phyloP scores from a whole-genome alignment of 2,113 vertebrate genomes.

The Amblyopsis rosae region DNA sequence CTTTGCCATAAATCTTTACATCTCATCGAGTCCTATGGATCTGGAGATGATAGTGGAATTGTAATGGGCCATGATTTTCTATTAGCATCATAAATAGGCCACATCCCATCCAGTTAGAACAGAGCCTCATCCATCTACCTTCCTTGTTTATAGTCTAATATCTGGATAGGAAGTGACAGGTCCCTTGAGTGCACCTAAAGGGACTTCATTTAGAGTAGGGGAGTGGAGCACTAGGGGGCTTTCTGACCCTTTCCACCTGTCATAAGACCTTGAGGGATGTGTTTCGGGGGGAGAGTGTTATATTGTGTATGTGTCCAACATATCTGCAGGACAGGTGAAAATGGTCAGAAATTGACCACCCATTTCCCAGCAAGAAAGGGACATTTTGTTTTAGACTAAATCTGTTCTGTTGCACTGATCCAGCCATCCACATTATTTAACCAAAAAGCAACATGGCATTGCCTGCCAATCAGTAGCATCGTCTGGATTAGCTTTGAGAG shows the following conservation, averaged over 20 bases:
- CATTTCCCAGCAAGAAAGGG: too few relatives aligned
- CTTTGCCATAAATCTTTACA: conserved; percentile 50
- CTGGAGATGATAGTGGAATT: conserved; percentile 39
- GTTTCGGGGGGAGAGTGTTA: background rate
- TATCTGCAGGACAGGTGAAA: conserved; percentile 28
- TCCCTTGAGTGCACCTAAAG: conserved; percentile 57
- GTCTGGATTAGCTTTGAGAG: too few relatives aligned
- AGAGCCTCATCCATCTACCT: conserved; percentile 47
- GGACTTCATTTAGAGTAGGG: conserved; percentile 53
- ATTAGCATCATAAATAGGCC: conserved; percentile 56
- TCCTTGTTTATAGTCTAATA: conserved; percentile 45
- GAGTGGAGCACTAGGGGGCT: conserved; percentile 35
- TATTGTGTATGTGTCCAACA: conserved; percentile 26
- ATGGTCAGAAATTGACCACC: conserved; percentile 12
- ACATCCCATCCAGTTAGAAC: conserved; percentile 41
- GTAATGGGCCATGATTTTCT: conserved; percentile 48
- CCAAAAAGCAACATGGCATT: too few relatives aligned
- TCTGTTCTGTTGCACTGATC: too few relatives aligned
- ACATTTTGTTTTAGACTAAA: too few relatives aligned
- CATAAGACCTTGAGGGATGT: conserved; percentile 37
- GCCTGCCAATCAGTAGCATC: too few relatives aligned
- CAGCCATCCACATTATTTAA: too few relatives aligned
- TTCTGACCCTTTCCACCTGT: conserved; percentile 53
- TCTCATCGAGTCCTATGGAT: conserved; percentile 42
- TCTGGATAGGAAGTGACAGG: conserved; percentile 51